Percentiles rank a stretch among this genome's conserved stretches.
Conservation (phyloP, 1,140 invertebrate genomes). For the Brachionus paranguensis region DNA sequence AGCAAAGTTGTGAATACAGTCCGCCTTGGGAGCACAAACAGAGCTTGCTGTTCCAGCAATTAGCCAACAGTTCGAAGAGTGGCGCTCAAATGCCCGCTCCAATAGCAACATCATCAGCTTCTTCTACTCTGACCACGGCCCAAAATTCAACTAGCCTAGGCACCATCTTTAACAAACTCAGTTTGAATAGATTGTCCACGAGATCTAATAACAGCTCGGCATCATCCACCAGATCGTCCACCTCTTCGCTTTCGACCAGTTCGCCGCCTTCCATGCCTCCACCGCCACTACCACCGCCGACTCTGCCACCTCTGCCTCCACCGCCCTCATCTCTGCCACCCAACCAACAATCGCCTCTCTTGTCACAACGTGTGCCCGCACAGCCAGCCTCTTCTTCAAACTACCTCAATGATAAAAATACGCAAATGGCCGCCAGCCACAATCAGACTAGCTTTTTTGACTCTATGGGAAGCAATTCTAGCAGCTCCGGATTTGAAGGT, state of each 20-base stretch:
- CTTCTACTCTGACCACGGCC: neutral
- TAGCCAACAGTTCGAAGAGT: neutral
- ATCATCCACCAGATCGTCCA: conserved; percentile 26
- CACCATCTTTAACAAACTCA: neutral
- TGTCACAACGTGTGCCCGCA: neutral
- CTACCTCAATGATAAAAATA: conserved; percentile 13
- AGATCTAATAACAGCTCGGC: neutral
- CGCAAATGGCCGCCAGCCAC: neutral
- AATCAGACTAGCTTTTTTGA: conserved; percentile 7
- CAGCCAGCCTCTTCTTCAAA: neutral
- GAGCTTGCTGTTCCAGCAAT: neutral
- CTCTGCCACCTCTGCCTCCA: conserved; percentile 10
- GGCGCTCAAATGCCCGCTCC: neutral
- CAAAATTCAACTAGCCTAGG: neutral
- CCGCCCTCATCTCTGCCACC: neutral
- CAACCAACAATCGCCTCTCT: neutral
- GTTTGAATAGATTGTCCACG: neutral
- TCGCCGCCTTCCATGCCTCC: conserved; percentile 28
- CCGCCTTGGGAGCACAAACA: conserved; percentile 25
- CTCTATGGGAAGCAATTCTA: neutral
- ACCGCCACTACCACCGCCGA: neutral
- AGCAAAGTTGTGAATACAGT: neutral
- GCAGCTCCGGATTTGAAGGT: neutral
- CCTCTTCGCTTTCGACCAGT: conserved; percentile 25
- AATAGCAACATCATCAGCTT: conserved; percentile 1